Evolutionary conservation across 2,888 invertebrate genomes (phyloP).

Genomic region (Aethes cnicana): DNA sequence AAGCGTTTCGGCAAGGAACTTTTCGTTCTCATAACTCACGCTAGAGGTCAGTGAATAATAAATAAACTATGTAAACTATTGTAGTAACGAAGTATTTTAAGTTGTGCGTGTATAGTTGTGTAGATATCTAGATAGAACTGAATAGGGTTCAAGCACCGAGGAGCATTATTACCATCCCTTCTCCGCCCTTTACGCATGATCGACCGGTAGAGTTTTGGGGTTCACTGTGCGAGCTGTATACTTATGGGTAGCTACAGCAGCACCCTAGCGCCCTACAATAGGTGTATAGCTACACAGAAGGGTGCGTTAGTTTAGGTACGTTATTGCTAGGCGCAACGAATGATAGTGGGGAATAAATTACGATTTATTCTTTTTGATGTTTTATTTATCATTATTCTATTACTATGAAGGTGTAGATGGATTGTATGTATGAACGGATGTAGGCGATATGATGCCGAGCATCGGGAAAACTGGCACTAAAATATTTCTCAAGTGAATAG

Average conservation of each 20-base stretch:
- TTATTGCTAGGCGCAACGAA: not conserved
- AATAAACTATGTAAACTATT: constrained; percentile 35
- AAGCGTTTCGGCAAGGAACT: constrained; percentile 77
- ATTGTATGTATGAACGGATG: too few species aligned
- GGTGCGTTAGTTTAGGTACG: constrained; percentile 7
- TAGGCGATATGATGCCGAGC: too few species aligned
- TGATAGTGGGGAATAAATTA: too few species aligned
- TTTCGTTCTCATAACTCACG: constrained; percentile 75
- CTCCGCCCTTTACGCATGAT: constrained; percentile 82
- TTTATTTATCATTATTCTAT: too few species aligned
- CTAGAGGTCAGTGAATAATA: constrained; percentile 76
- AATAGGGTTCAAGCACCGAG: constrained; percentile 74
- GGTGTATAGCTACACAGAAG: constrained; percentile 14
- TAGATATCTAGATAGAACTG: constrained; percentile 44
- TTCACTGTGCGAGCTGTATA: constrained; percentile 50
- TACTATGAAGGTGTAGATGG: too few species aligned
- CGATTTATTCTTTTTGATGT: too few species aligned
- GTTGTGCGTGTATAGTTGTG: constrained; percentile 38
- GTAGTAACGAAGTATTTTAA: constrained; percentile 33
- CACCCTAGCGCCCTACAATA: constrained; percentile 9
- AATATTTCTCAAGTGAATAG: too few species aligned
- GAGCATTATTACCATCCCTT: constrained; percentile 78
- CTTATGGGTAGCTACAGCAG: constrained; percentile 2
- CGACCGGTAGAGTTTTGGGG: constrained; percentile 80
- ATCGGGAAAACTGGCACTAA: too few species aligned